Evolutionary conservation across 92 coral and sea anemone species (phyloP), one percentile per base, ranked within the genome.

Genomic region (Heliopora coerulea): DNA sequence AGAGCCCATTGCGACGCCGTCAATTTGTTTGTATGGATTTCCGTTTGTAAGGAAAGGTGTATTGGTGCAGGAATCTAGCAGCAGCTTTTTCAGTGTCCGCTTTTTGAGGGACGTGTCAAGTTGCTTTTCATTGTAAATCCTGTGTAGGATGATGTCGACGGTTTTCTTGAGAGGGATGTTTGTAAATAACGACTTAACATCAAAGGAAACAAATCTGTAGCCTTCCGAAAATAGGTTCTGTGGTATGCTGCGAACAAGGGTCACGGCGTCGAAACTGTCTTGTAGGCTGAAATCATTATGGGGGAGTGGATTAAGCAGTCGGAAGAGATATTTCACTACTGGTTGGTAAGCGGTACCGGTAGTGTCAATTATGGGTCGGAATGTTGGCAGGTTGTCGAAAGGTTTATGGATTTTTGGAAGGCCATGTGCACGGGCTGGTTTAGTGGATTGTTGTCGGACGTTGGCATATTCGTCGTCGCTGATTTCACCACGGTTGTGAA

Each of bases 1-100:
- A 13, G 75, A 74, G 3, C 65, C 81, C 85, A 81, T 81, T 27
- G 74, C 28, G 0, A 80, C 85, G 0, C 89, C 83, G 57, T 85
- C 82, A 59, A 70, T 54, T 62, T 83, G 87, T 28, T 78, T 64
- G 18, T 78, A 79, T 17, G 78, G 44, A 1, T 29, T 49, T 56
- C 59, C 54, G 65, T 84, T 66, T 59, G 27, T 62, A 0, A 66
- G 42, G 52, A 84, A 84, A 8, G 54, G 60, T 12, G 81, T 84
- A 33, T 79, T 80, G 1, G 61, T 72, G 56, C 81, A 79, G 18
- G 75, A 32, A 12, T 84, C 88, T 3, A 31, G 29, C 21, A 73
- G 42, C 27, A 79, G 76, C 32, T 80, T 80, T 20, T 56, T 73
- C 3, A 80, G 69, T 0, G 82, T 66, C 10, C 54, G 37, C 37